Evolutionary conservation across 2,797 vertebrate species (phyloP), one percentile per base, ranked within the genome.

Genomic region (Pelochelys cantorii): DNA sequence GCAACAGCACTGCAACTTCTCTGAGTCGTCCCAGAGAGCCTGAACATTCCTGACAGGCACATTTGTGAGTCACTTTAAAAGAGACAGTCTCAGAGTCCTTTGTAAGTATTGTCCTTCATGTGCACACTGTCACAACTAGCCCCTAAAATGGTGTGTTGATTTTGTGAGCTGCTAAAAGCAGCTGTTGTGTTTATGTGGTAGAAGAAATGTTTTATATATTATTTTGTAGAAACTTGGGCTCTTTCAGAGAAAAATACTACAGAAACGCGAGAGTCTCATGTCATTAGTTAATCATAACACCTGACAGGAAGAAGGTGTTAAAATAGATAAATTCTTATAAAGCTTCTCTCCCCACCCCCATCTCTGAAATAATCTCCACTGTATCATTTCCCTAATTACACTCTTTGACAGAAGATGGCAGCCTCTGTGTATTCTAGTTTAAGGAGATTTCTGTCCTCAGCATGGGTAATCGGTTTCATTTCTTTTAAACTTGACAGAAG

Each of bases 381-480:
- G 1, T 81, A 92, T 92, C 12, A 85, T 94, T 88, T 94, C 80
- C 79, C 75, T 93, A 94, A 94, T 65, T 93, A 48, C 62, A 90
- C 37, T 75, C 94, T 95, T 93, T 87, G 87, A 92, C 79, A 59
- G 71, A 91, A 86, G 77, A 60, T 11, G 54, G 42, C 42, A 80
- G 42, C 37, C 53, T 93, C 22, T 82, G 57, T 53, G 31, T 62
- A 59, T 93, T 92, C 18, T 82, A 82, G 87, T 87, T 93, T 62
- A 93, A 94, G 90, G 82, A 92, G 25, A 62, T 71, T 90, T 96
- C 79, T 92, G 65, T 91, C 90, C 68, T 87, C 27, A 5, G 0
- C 75, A 56, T 25, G 13, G 20, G 22, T 79, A 18, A 18, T 82
- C 55, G 75, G 1, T 87, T 93, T 96, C 92, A 93, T 79, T 91